These are phyloP conservation scores for Drosophila bunnanda DNA, from an alignment of 2,888 invertebrate genomes.

Conservation along the genomic window DNA sequence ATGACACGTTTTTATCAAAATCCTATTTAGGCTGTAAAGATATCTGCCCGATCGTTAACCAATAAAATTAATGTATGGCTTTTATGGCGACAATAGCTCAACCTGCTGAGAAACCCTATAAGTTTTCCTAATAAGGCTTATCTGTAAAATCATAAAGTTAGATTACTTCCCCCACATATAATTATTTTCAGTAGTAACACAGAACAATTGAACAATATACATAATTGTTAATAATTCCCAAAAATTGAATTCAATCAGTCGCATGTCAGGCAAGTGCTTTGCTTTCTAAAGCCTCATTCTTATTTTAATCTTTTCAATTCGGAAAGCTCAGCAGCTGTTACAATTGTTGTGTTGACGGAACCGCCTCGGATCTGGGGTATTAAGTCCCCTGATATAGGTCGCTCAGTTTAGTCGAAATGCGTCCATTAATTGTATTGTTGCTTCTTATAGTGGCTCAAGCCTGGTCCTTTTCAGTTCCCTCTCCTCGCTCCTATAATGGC, in stretches of 20 bases:
- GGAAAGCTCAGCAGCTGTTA: background rate
- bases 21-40: background rate
- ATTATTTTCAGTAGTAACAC: background rate
- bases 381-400: background rate
- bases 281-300: conserved; percentile 3
- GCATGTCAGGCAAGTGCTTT: background rate
- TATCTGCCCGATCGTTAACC: background rate
- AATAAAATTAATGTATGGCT: background rate
- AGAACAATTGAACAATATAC: background rate
- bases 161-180: background rate
- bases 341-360: conserved; percentile 2
- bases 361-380: conserved; percentile 2
- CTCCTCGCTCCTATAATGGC: conserved; percentile 35
- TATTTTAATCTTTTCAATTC: background rate
- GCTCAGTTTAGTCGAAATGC: conserved; percentile 24
- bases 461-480: background rate
- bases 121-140: background rate
- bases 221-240: background rate
- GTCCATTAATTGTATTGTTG: conserved; percentile 16
- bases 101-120: too few species aligned
- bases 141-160: background rate
- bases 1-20: conserved; percentile 4
- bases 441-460: background rate
- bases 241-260: background rate
- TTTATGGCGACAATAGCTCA: background rate